phyloP scores from a whole-genome alignment of 1,140 invertebrate genomes.

The Tetramorium simillimum region DNA sequence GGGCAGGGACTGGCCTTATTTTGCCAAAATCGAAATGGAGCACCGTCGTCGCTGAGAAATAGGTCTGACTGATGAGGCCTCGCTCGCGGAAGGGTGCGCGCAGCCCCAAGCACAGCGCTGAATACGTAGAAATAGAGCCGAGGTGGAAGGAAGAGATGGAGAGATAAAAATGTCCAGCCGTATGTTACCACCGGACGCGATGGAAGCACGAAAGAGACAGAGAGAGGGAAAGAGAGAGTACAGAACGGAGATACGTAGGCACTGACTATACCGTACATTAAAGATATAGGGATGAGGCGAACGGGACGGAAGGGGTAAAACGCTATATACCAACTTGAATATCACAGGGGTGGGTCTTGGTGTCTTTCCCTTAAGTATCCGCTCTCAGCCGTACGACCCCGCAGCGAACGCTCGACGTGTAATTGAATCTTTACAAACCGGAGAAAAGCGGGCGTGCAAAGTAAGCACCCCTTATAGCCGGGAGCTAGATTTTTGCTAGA shows the following conservation, averaged over 20 bases:
- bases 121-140: slow-evolving; percentile 23
- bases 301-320: not conserved
- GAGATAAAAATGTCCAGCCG: not conserved
- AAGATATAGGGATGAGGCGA: not conserved
- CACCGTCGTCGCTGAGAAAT: not conserved
- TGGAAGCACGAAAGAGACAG: not conserved
- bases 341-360: not conserved
- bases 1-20: not conserved
- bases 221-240: not conserved
- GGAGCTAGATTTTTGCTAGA: not conserved
- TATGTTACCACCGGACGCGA: not conserved
- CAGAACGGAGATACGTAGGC: not conserved
- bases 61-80: not conserved
- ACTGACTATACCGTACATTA: not conserved
- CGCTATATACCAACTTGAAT: not conserved
- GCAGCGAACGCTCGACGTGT: slow-evolving; percentile 21
- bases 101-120: slow-evolving; percentile 11
- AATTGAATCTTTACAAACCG: slow-evolving; percentile 56
- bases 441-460: not conserved
- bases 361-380: not conserved
- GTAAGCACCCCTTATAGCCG: not conserved
- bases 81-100: not conserved
- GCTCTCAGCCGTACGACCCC: not conserved
- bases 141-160: slow-evolving; percentile 10
- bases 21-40: not conserved